Evolutionary conservation across 2,797 vertebrate species (phyloP).

Genomic region (Kryptopterus vitreolus): DNA sequence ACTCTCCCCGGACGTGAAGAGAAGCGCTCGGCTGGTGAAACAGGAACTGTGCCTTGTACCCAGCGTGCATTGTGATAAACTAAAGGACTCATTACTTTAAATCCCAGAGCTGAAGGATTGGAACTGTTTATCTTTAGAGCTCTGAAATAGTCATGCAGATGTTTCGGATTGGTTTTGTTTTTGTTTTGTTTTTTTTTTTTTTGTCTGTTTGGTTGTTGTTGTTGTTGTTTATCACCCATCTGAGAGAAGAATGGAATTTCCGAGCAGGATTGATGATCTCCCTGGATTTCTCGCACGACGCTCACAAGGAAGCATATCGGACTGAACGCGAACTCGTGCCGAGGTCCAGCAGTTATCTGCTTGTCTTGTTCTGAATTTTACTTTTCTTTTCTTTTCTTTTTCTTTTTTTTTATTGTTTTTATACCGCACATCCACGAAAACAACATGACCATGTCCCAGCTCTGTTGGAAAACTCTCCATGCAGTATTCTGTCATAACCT

Average conservation of each 20-base stretch:
- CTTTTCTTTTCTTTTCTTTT: neutral
- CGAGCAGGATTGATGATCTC: constrained; percentile 14
- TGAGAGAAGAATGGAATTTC: constrained; percentile 5
- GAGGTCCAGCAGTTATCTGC: constrained; percentile 27
- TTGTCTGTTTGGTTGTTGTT: too few relatives aligned
- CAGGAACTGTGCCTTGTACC: constrained; percentile 43
- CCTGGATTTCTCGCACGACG: constrained; percentile 37
- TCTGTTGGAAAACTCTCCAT: constrained; percentile 53
- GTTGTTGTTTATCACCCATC: constrained; percentile 38
- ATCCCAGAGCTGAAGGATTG: constrained; percentile 51
- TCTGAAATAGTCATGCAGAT: constrained; percentile 52
- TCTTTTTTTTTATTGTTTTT: neutral
- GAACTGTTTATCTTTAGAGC: constrained; percentile 63
- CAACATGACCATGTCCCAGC: constrained; percentile 11
- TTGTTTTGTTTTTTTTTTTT: constrained; percentile 2
- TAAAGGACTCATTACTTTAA: constrained; percentile 38
- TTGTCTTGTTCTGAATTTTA: constrained; percentile 9
- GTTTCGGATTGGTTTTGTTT: neutral
- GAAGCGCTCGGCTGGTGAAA: constrained; percentile 37
- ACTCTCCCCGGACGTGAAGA: constrained; percentile 37
- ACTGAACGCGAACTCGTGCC: constrained; percentile 58
- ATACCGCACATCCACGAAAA: constrained; percentile 9
- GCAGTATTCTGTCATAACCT: constrained; percentile 51
- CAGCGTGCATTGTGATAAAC: constrained; percentile 35
- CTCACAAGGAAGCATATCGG: constrained; percentile 44